Evolutionary conservation across 2,888 invertebrate species (phyloP).

Genomic region (Ellobium chinense): DNA sequence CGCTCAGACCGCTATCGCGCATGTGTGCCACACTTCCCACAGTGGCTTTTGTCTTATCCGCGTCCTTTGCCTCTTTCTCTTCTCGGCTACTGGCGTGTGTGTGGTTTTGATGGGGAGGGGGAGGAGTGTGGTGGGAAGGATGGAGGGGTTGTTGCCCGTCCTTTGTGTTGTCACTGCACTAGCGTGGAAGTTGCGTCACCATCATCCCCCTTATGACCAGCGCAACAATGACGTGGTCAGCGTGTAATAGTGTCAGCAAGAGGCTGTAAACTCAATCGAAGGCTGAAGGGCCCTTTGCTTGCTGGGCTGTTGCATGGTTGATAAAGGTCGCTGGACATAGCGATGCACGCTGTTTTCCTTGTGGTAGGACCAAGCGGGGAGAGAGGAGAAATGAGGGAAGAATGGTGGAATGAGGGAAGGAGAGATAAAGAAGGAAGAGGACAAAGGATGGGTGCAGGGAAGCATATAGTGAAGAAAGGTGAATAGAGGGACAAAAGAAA

Average conservation of each 20-base stretch:
- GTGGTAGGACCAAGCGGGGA: no score
- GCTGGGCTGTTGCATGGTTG: background rate
- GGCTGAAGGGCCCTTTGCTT: background rate
- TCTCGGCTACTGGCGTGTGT: no score
- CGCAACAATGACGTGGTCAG: background rate
- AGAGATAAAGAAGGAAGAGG: no score
- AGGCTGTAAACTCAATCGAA: background rate
- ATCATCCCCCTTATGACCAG: background rate
- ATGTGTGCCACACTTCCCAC: background rate
- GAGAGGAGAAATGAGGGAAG: no score
- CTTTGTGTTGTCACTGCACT: background rate
- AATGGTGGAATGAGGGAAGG: no score
- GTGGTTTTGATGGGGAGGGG: background rate
- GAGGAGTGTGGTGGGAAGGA: background rate
- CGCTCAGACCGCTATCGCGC: conserved; percentile 19
- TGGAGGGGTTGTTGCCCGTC: background rate
- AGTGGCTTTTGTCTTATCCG: conserved; percentile 4
- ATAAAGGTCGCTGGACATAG: background rate
- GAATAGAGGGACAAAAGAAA: no score
- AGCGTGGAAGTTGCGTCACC: background rate
- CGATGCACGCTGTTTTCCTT: no score
- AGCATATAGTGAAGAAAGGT: no score
- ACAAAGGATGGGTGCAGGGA: no score
- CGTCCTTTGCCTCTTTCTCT: background rate
- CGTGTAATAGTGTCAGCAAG: background rate